Evolutionary conservation across 2,888 invertebrate species (phyloP).

Genomic region (Calliscelio sp.): DNA sequence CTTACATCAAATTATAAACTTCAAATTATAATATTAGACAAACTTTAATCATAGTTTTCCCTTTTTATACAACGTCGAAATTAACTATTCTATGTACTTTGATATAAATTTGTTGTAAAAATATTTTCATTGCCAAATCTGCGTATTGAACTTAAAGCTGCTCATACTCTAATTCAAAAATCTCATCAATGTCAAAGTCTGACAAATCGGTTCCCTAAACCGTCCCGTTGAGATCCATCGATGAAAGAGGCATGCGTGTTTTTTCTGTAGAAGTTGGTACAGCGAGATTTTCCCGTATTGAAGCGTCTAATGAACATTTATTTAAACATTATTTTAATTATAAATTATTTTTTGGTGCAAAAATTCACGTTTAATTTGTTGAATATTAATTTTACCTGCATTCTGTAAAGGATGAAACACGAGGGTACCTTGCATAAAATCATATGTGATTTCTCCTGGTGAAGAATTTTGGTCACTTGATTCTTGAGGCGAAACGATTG

Average conservation of each 20-base stretch:
- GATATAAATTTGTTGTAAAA: neutral
- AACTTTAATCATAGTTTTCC: too few relatives aligned
- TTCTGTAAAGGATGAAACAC: slow-evolving; percentile 8
- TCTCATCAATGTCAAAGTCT: neutral
- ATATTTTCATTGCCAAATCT: too few relatives aligned
- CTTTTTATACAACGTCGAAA: too few relatives aligned
- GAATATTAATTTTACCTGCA: slow-evolving; percentile 21
- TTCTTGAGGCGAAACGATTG: slow-evolving; percentile 11
- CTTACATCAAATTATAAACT: too few relatives aligned
- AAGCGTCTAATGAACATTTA: neutral
- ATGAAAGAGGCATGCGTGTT: neutral
- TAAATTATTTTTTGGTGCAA: neutral
- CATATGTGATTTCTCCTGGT: slow-evolving; percentile 7
- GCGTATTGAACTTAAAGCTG: neutral
- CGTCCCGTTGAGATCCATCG: neutral
- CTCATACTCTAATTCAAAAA: neutral
- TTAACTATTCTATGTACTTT: neutral
- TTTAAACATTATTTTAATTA: neutral
- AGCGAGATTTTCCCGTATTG: neutral
- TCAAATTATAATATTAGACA: too few relatives aligned
- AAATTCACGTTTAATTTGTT: neutral
- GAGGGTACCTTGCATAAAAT: slow-evolving; percentile 1
- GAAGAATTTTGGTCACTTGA: neutral
- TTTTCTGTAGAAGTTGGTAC: neutral
- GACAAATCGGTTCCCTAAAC: neutral